Evolutionary conservation across 1,140 invertebrate species (phyloP).

Genomic region (Lepidurus apus): DNA sequence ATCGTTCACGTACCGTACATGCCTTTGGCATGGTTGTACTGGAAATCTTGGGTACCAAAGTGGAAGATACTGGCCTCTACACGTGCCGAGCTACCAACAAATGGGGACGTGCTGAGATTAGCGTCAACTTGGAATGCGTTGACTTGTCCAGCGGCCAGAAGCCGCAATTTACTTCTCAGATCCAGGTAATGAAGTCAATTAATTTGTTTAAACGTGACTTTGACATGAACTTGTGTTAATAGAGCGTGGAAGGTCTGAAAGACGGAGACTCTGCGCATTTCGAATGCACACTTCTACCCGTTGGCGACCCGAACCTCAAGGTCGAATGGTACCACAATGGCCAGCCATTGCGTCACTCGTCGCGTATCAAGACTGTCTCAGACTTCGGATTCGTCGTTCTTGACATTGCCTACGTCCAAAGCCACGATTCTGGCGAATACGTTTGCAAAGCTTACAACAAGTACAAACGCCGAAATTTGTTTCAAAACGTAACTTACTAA

Average conservation of each 20-base stretch:
- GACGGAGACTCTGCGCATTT: constrained; percentile 89
- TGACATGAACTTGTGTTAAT: constrained; percentile 45
- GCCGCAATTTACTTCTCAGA: constrained; percentile 80
- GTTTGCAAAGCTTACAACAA: constrained; percentile 83
- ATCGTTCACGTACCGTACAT: constrained; percentile 82
- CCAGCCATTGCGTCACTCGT: constrained; percentile 75
- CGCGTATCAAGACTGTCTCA: constrained; percentile 86
- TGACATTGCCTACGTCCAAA: constrained; percentile 89
- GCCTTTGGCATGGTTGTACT: constrained; percentile 93
- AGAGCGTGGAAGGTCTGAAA: constrained; percentile 71
- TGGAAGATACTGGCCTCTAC: constrained; percentile 79
- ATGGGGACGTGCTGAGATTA: constrained; percentile 80
- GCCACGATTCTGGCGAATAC: constrained; percentile 89
- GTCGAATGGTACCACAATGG: constrained; percentile 96
- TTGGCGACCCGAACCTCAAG: constrained; percentile 87
- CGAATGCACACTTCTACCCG: constrained; percentile 83
- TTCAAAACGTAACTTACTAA: not conserved
- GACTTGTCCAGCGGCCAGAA: constrained; percentile 77
- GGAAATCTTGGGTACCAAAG: constrained; percentile 83
- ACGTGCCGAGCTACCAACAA: constrained; percentile 81
- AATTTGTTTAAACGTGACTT: not conserved
- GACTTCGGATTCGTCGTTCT: constrained; percentile 95
- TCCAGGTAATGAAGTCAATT: constrained; percentile 45
- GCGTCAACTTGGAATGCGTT: constrained; percentile 72
- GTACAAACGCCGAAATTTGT: constrained; percentile 43